A percentile compares a stretch with the other conserved stretches of the same genome.
phyloP scores from a whole-genome alignment of 2,888 invertebrate species.

The Archips crataeganus region DNA sequence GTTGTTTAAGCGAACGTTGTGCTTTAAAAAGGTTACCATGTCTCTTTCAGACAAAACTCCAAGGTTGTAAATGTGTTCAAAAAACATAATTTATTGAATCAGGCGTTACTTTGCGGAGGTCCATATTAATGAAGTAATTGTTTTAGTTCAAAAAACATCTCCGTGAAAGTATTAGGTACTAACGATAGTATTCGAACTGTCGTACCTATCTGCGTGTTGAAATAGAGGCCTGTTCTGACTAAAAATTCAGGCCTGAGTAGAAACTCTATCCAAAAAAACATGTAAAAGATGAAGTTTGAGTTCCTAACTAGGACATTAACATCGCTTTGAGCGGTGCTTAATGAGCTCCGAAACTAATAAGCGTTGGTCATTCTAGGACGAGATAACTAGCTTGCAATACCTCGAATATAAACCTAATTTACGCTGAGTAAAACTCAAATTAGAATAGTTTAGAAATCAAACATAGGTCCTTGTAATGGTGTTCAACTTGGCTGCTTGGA shows the following conservation, averaged over 20 bases:
- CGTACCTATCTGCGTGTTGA: too few relatives aligned
- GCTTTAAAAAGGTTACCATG: too few relatives aligned
- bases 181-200: too few relatives aligned
- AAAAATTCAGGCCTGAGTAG: background rate
- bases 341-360: slow-evolving; percentile 5
- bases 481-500: background rate
- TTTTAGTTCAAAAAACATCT: too few relatives aligned
- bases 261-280: background rate
- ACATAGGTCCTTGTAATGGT: background rate
- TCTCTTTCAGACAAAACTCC: too few relatives aligned
- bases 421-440: background rate
- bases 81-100: too few relatives aligned
- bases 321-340: slow-evolving; percentile 32
- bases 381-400: background rate
- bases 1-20: too few relatives aligned
- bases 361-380: background rate
- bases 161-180: too few relatives aligned
- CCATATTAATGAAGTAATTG: too few relatives aligned
- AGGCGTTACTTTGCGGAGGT: too few relatives aligned
- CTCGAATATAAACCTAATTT: background rate
- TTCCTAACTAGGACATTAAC: slow-evolving; percentile 24
- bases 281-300: background rate
- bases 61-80: too few relatives aligned
- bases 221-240: background rate
- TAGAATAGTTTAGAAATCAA: background rate